phyloP scores from a whole-genome alignment of 2,113 vertebrate species.

The Daboia siamensis region DNA sequence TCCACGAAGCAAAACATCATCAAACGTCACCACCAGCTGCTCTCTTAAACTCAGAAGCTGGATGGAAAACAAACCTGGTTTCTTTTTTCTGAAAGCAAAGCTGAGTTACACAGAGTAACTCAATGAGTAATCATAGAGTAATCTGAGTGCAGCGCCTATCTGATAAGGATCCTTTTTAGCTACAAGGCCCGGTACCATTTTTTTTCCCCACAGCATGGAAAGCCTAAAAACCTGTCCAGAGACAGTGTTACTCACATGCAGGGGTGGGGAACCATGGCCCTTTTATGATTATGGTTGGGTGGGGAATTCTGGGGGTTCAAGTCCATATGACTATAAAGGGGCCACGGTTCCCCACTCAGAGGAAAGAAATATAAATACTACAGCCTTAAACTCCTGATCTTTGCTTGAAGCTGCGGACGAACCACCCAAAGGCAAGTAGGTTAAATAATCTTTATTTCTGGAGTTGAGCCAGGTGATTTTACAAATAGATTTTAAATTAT shows the following conservation, averaged over 20 bases:
- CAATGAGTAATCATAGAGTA: no score
- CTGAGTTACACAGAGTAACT: neutral
- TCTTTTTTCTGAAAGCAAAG: neutral
- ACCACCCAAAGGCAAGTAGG: constrained; percentile 34
- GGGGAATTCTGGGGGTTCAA: no score
- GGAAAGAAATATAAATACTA: neutral
- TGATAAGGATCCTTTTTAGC: no score
- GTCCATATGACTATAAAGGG: no score
- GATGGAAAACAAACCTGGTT: neutral
- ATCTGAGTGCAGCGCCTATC: no score
- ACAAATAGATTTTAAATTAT: constrained; percentile 52
- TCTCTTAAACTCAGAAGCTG: neutral
- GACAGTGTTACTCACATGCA: no score
- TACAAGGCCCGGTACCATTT: no score
- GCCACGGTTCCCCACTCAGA: neutral
- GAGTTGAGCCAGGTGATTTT: constrained; percentile 49
- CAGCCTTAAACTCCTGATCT: neutral
- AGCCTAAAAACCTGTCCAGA: no score
- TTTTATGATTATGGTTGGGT: no score
- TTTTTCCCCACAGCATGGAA: no score
- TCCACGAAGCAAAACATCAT: neutral
- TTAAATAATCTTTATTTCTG: constrained; percentile 67
- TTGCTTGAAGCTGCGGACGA: neutral
- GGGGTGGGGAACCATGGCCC: no score
- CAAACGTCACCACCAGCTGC: neutral